phyloP scores from a whole-genome alignment of 2,888 invertebrate species.

The Coelinius sp. region DNA sequence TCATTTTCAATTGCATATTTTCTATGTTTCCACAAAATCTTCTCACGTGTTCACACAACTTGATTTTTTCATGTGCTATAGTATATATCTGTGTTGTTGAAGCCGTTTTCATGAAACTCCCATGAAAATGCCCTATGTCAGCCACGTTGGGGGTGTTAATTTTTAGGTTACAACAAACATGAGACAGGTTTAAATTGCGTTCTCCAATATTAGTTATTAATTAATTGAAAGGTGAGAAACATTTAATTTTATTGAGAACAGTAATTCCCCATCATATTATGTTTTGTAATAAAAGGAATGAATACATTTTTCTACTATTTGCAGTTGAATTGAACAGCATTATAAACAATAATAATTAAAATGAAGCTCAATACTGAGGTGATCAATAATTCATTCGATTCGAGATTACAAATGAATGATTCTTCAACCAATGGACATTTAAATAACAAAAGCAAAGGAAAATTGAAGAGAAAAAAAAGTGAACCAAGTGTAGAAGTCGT shows the following conservation, averaged over 20 bases:
- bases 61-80: background rate
- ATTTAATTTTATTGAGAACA: background rate
- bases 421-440: background rate
- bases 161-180: background rate
- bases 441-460: background rate
- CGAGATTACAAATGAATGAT: background rate
- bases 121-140: too few species aligned
- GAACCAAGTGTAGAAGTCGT: background rate
- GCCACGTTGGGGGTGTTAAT: too few species aligned
- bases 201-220: too few species aligned
- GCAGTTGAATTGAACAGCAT: background rate
- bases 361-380: background rate
- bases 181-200: too few species aligned
- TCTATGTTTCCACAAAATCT: background rate
- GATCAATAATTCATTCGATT: background rate
- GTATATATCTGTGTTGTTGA: too few species aligned
- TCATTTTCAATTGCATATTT: slow-evolving; percentile 65
- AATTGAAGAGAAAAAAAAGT: background rate
- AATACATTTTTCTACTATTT: background rate
- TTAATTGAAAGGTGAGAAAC: background rate
- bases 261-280: background rate
- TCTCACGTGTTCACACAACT: slow-evolving; percentile 35
- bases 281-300: background rate
- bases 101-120: too few species aligned
- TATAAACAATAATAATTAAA: background rate